phyloP scores from a whole-genome alignment of 2,888 invertebrate genomes.

The Diarsia dahlii region DNA sequence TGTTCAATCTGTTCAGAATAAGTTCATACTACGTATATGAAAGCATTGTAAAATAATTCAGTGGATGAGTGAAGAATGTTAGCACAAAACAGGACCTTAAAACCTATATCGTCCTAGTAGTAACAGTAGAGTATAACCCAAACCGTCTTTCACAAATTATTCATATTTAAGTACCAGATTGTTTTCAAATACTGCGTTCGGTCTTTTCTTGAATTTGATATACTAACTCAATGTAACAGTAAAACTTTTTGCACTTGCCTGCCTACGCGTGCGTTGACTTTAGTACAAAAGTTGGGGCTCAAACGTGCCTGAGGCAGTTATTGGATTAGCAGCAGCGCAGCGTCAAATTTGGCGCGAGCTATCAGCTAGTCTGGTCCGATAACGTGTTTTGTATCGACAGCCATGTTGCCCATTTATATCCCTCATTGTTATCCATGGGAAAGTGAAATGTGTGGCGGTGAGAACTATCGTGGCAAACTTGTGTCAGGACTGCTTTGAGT shows the following conservation, averaged over 20 bases:
- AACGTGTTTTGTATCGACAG: constrained; percentile 26
- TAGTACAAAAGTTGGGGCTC: constrained; percentile 50
- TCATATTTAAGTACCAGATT: background rate
- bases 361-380: constrained; percentile 33
- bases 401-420: constrained; percentile 4
- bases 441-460: constrained; percentile 20
- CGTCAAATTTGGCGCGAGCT: constrained; percentile 59
- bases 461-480: constrained; percentile 1
- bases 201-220: background rate
- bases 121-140: too few relatives aligned
- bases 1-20: too few relatives aligned
- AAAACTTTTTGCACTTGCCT: background rate
- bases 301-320: constrained; percentile 53
- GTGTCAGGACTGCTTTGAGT: background rate
- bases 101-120: background rate
- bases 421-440: background rate
- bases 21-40: background rate
- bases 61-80: background rate
- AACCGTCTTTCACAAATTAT: background rate
- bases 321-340: constrained; percentile 56
- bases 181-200: background rate
- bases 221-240: background rate
- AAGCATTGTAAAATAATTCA: constrained; percentile 9
- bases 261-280: background rate
- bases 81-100: background rate